Base-by-base conservation (phyloP, 2,797 vertebrate species). In the Pelochelys cantorii region DNA sequence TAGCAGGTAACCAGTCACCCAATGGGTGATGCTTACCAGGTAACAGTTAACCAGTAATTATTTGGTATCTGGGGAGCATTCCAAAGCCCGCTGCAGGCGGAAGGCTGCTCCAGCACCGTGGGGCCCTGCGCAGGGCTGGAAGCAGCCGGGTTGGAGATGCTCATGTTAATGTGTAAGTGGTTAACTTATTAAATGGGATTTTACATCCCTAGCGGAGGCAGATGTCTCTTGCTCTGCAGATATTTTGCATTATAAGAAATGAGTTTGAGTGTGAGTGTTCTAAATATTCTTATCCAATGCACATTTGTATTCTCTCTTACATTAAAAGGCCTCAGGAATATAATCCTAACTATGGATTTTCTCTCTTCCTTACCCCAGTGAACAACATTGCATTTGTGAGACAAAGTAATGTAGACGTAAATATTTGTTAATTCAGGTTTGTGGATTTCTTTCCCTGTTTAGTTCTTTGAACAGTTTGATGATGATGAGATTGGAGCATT, bases 391-490 rank as follows among this genome's bases (percentile, higher is more conserved):
- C 42, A 48, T 48, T 48, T 71, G 65, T 0, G 1, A 25, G 7
- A 89, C 23, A 56, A 81, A 15, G 5, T 1, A 0, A 14, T 79
- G 65, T 92, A 75, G 77, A 84, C 75, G 23, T 87, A 81, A 60
- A 52, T 79, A 53, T 2, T 81, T 11, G 25, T 90, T 29, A 84
- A 10, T 75, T 80, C 65, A 92, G 18, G 25, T 90, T 34, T 79
- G 75, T 20, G 11, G 23, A 4, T 27, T 12, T 71, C 94, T 90
- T 53, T 90, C 90, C 91, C 3, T 94, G 86, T 95, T 86, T 92
- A 99, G 99, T 99, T 99, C 96, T 99, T 98, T 75, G 99, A 99
- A 78, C 99, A 99, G 93, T 99, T 99, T 95, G 99, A 99, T 14
- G 99, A 99, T 20, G 99, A 99, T 89, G 99, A 99, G 97, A 99